Evolutionary conservation across 2,888 invertebrate species (phyloP).

Genomic region (Mylabris sibirica): DNA sequence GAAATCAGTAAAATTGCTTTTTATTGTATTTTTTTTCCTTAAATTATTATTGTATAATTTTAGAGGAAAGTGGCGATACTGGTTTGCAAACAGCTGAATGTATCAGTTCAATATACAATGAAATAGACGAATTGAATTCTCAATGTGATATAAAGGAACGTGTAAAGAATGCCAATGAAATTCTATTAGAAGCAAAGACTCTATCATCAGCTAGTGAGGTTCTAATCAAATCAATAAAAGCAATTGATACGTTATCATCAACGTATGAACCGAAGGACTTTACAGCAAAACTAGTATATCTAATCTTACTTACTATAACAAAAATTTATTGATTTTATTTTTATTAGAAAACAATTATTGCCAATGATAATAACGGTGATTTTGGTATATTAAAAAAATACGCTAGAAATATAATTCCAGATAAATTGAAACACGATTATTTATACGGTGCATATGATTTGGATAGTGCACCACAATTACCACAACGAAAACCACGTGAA

Average conservation of each 20-base stretch:
- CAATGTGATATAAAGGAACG: conserved; percentile 50
- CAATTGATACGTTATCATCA: conserved; percentile 59
- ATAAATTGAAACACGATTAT: conserved; percentile 54
- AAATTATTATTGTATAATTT: conserved; percentile 17
- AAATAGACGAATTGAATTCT: conserved; percentile 48
- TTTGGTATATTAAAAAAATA: conserved; percentile 49
- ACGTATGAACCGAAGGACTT: conserved; percentile 64
- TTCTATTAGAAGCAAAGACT: conserved; percentile 53
- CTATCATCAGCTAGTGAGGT: conserved; percentile 53
- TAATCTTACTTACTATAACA: conserved; percentile 29
- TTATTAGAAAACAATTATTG: conserved; percentile 46
- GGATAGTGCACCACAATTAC: conserved; percentile 50
- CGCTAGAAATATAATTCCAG: conserved; percentile 50
- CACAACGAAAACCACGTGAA: conserved; percentile 55
- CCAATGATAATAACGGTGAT: conserved; percentile 49
- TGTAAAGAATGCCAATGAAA: conserved; percentile 55
- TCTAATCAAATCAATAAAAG: conserved; percentile 52
- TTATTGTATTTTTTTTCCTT: background rate
- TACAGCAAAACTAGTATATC: conserved; percentile 62
- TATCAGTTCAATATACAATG: conserved; percentile 48
- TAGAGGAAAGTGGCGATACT: conserved; percentile 44
- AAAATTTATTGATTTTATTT: conserved; percentile 17
- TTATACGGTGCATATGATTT: conserved; percentile 64
- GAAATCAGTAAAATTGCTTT: conserved; percentile 26
- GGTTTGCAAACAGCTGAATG: conserved; percentile 46